Evolutionary conservation across 2,888 invertebrate species (phyloP).

Genomic region (Protonemura montana): DNA sequence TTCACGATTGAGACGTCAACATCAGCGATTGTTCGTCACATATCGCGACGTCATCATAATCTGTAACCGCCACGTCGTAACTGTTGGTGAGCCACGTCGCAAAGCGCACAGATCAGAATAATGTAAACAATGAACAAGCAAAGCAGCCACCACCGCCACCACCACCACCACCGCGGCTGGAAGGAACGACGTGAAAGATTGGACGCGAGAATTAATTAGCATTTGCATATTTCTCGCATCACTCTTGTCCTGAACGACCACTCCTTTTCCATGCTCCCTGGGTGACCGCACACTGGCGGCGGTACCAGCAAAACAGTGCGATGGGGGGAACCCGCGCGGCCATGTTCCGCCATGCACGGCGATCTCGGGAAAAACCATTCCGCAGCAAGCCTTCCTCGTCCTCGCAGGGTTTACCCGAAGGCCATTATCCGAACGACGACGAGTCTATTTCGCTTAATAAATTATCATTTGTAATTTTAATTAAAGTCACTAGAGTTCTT

Average conservation of each 20-base stretch:
- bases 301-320: not conserved
- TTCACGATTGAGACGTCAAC: constrained; percentile 7
- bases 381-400: not conserved
- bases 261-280: constrained; percentile 46
- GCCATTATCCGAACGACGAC: not conserved
- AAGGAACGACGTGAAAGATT: constrained; percentile 26
- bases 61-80: not conserved
- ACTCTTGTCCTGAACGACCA: constrained; percentile 45
- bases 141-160: constrained; percentile 2
- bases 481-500: not conserved
- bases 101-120: not conserved
- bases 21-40: constrained; percentile 3
- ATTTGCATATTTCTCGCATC: constrained; percentile 51
- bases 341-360: not conserved
- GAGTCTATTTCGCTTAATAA: constrained; percentile 13
- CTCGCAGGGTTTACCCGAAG: not conserved
- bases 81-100: not conserved
- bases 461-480: not conserved
- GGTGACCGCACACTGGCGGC: not conserved
- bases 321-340: not conserved
- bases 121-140: constrained; percentile 37
- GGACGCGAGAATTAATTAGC: constrained; percentile 45
- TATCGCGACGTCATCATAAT: not conserved
- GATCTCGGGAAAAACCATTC: not conserved
- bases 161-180: not conserved